A percentile compares a stretch with the other conserved stretches of the same genome.
These are phyloP conservation scores for Crax fasciolata DNA, from an alignment of 2,797 vertebrate species.

Conservation along the genomic window DNA sequence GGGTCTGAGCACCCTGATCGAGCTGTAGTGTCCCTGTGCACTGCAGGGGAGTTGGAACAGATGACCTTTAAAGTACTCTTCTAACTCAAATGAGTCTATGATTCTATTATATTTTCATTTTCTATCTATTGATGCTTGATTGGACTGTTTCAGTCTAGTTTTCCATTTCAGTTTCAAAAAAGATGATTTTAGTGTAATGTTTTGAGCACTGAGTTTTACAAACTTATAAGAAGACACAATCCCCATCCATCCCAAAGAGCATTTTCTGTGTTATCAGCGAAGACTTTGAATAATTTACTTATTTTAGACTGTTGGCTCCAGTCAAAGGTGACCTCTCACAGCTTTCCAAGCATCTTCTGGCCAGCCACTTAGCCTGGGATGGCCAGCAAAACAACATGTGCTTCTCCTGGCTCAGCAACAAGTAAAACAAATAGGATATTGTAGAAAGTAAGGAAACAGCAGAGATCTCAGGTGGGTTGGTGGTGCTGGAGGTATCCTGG, in stretches of 20 bases:
- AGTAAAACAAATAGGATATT: not conserved
- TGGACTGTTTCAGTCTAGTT: not conserved
- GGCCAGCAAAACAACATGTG: not conserved
- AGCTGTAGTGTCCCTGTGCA: too few relatives aligned
- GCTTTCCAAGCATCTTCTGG: not conserved
- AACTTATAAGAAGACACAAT: not conserved
- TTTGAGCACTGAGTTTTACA: not conserved
- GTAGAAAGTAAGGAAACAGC: not conserved
- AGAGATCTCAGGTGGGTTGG: not conserved
- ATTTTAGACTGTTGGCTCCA: not conserved
- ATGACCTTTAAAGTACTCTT: too few relatives aligned
- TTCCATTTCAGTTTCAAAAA: not conserved
- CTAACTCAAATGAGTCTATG: too few relatives aligned
- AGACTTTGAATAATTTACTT: not conserved
- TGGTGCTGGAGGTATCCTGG: not conserved
- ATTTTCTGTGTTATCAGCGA: not conserved
- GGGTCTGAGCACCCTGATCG: too few relatives aligned
- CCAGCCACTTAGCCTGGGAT: not conserved
- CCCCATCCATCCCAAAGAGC: not conserved
- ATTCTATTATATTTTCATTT: not conserved
- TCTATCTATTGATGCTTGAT: not conserved
- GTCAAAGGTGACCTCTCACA: not conserved
- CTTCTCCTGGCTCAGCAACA: slow-evolving; percentile 8
- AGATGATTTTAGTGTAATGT: not conserved
- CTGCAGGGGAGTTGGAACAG: too few relatives aligned